Evolutionary conservation across 2,888 invertebrate species (phyloP).

Genomic region (Pecten maximus): DNA sequence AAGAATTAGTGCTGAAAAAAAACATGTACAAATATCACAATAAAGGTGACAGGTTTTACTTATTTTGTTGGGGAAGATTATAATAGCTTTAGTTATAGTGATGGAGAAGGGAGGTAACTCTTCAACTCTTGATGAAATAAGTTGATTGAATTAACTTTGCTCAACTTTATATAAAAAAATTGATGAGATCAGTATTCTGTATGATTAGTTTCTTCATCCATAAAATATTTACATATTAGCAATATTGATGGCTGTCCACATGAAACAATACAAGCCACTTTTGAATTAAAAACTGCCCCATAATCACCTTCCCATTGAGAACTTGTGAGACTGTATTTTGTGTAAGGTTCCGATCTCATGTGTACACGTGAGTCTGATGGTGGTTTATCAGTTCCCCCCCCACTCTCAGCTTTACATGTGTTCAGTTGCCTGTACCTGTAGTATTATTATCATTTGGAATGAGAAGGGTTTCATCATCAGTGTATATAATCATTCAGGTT

Average conservation of each 20-base stretch:
- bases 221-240: background rate
- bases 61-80: background rate
- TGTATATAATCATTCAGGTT: slow-evolving; percentile 27
- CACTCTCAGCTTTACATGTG: slow-evolving; percentile 18
- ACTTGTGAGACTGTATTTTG: background rate
- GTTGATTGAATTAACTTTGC: background rate
- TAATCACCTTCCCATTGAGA: background rate
- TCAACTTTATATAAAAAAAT: background rate
- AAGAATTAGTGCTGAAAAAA: background rate
- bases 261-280: background rate
- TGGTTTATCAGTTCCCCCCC: background rate
- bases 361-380: background rate
- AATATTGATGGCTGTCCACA: background rate
- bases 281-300: background rate
- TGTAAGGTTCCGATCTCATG: background rate
- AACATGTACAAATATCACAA: background rate
- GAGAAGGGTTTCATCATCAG: background rate
- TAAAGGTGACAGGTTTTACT: background rate
- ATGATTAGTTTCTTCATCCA: background rate
- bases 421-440: slow-evolving; percentile 24
- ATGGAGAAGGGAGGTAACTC: slow-evolving; percentile 6
- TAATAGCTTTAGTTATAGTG: background rate
- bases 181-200: background rate
- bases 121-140: background rate
- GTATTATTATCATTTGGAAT: slow-evolving; percentile 5